phyloP scores from a whole-genome alignment of 2,888 invertebrate species.

The Aspidiotus destructor region DNA sequence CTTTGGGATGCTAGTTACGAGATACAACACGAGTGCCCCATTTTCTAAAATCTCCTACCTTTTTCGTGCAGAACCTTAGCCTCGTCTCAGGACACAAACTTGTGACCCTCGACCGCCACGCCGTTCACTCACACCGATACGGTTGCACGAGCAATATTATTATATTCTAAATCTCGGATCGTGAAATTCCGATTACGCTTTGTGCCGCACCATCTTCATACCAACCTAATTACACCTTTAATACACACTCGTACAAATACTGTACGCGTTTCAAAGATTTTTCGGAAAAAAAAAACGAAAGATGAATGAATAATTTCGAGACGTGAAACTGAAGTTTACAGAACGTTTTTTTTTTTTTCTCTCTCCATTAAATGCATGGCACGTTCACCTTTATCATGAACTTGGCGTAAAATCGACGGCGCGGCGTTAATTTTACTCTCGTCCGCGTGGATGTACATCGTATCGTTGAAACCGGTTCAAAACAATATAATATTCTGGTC shows the following conservation, averaged over 20 bases:
- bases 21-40: too few relatives aligned
- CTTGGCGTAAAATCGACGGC: slow-evolving; percentile 14
- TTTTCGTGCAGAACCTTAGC: too few relatives aligned
- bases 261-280: neutral
- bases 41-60: too few relatives aligned
- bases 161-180: too few relatives aligned
- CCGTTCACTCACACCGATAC: too few relatives aligned
- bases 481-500: slow-evolving; percentile 24
- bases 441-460: slow-evolving; percentile 7
- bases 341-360: neutral
- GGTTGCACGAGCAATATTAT: too few relatives aligned
- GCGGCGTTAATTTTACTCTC: slow-evolving; percentile 25
- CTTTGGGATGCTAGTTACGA: too few relatives aligned
- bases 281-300: neutral
- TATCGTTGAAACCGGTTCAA: slow-evolving; percentile 21
- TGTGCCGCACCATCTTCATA: too few relatives aligned
- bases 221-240: neutral
- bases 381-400: slow-evolving; percentile 24
- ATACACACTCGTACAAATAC: neutral
- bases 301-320: neutral
- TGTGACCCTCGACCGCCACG: too few relatives aligned
- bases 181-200: too few relatives aligned
- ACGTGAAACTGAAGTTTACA: neutral
- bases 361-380: neutral
- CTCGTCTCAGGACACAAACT: too few relatives aligned